A percentile compares a stretch with the other conserved stretches of the same genome.
Conservation (phyloP, 2,797 vertebrate genomes). For the Hipposideros larvatus region DNA sequence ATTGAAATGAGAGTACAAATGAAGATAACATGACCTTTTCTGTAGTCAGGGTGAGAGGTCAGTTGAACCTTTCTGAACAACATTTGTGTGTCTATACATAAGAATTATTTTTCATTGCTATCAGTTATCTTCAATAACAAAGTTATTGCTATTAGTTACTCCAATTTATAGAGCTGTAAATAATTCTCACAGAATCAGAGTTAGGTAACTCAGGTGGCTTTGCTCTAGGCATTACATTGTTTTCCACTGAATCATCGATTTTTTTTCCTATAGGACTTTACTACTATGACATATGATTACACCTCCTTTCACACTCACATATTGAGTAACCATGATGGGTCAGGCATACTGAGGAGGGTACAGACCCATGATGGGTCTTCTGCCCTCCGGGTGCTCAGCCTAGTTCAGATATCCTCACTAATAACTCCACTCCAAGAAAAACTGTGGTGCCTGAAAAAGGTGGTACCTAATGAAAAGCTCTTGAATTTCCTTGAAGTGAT, state of each 20-base stretch:
- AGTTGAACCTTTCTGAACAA: accelerated
- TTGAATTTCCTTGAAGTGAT: not conserved
- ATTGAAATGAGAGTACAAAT: accelerated
- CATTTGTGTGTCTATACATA: not conserved
- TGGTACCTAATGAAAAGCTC: not conserved
- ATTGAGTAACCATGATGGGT: accelerated
- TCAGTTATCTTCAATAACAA: not conserved
- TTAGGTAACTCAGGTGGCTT: not conserved
- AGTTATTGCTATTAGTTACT: not conserved
- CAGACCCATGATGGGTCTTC: not conserved
- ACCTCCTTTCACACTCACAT: not conserved
- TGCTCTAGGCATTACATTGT: not conserved
- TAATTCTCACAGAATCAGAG: not conserved
- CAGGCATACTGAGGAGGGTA: not conserved
- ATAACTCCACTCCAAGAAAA: not conserved
- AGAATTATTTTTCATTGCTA: not conserved
- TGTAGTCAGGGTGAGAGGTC: not conserved
- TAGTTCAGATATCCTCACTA: not conserved
- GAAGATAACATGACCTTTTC: too few species aligned
- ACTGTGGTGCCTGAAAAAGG: not conserved
- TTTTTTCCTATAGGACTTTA: not conserved
- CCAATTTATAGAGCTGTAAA: not conserved
- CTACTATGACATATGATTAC: too few species aligned
- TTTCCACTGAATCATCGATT: not conserved
- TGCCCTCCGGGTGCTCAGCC: not conserved